Percentiles rank a stretch among this genome's conserved stretches.
Conservation (phyloP, 2,888 invertebrate species). For the Papilio demoleus region DNA sequence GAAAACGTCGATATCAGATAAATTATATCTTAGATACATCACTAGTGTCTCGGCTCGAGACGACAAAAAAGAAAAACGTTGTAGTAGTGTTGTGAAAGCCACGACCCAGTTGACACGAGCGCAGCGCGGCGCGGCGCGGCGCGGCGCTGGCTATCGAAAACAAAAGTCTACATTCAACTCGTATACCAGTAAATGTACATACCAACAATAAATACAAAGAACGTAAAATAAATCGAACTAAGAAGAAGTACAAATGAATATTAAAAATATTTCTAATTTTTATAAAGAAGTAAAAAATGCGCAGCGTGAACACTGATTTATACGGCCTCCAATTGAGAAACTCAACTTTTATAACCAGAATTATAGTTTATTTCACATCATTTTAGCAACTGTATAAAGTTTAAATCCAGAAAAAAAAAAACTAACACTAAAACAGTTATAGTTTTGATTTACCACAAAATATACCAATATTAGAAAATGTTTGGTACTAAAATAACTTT, state of each 20-base stretch:
- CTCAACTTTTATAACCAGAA: too few species aligned
- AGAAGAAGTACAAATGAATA: too few species aligned
- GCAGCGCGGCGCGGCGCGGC: conserved; percentile 44
- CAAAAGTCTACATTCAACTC: conserved; percentile 54
- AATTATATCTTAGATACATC: conserved; percentile 21
- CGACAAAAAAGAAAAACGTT: conserved; percentile 41
- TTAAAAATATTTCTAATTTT: too few species aligned
- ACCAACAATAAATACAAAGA: background rate
- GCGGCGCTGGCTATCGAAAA: conserved; percentile 57
- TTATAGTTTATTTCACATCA: too few species aligned
- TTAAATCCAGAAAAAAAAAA: too few species aligned
- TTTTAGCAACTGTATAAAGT: too few species aligned
- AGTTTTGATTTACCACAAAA: too few species aligned
- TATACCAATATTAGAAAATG: background rate
- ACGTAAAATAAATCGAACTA: too few species aligned
- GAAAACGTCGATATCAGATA: conserved; percentile 10
- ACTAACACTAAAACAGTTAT: too few species aligned
- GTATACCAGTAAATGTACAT: conserved; percentile 11
- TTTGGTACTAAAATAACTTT: background rate
- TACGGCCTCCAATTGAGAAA: too few species aligned
- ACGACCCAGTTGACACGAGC: conserved; percentile 55
- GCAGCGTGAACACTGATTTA: too few species aligned
- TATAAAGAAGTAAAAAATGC: too few species aligned
- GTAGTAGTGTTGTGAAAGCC: conserved; percentile 58
- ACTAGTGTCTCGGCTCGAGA: conserved; percentile 12